Percentiles rank a stretch among this genome's conserved stretches.
phyloP scores from a whole-genome alignment of 1,140 invertebrate species.

The Choristoneura fumiferana region DNA sequence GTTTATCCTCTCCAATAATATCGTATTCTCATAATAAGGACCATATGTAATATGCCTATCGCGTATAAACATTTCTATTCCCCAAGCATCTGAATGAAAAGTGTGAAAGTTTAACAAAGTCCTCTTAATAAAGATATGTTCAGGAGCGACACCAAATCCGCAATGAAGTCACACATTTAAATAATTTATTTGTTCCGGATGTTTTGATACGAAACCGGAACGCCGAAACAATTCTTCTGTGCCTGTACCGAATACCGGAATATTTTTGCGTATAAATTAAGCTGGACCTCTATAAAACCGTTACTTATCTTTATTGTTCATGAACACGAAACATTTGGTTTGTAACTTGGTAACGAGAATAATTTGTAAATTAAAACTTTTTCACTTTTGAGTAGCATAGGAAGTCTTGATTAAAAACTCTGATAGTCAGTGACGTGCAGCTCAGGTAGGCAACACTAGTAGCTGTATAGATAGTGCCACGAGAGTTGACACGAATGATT shows the following conservation, averaged over 20 bases:
- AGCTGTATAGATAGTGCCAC: too few relatives aligned
- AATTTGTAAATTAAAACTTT: not conserved
- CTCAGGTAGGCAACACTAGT: too few relatives aligned
- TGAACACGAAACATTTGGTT: conserved; percentile 1
- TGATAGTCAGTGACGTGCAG: too few relatives aligned
- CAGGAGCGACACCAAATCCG: not conserved
- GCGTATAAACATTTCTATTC: too few relatives aligned
- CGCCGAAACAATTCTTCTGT: not conserved
- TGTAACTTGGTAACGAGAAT: not conserved
- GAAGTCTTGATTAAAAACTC: too few relatives aligned
- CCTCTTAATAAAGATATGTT: too few relatives aligned
- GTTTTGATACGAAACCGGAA: conserved; percentile 17
- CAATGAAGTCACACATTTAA: conserved; percentile 14
- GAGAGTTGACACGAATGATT: too few relatives aligned
- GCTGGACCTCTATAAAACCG: not conserved
- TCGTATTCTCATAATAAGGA: too few relatives aligned
- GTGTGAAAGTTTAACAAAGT: too few relatives aligned
- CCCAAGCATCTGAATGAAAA: too few relatives aligned
- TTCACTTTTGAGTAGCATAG: not conserved
- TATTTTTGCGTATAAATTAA: conserved; percentile 7
- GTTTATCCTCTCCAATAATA: too few relatives aligned
- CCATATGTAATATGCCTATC: too few relatives aligned
- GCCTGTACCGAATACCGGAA: not conserved
- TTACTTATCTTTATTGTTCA: conserved; percentile 1
- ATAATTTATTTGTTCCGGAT: conserved; percentile 18